Evolutionary conservation across 2,888 invertebrate genomes (phyloP), one percentile per base, ranked within the genome.

Genomic region (Sminthurides aquaticus): DNA sequence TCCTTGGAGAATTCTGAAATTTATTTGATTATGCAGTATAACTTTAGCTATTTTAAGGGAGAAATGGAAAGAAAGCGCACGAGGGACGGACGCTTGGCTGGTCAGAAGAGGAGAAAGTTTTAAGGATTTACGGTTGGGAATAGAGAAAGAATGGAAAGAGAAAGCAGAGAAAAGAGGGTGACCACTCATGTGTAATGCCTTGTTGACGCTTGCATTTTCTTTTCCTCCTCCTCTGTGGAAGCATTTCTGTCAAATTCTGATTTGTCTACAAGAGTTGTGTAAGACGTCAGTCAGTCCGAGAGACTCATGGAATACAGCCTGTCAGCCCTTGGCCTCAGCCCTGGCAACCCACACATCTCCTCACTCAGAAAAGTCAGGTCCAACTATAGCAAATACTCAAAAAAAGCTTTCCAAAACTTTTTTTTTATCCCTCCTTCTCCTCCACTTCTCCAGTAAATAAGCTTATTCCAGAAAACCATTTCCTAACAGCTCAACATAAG

Each of bases 121-220:
- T 15, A 8, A 5, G 52, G 57, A 57, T 48, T 48, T 59, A 20
- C 24, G 48, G 22, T 20, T 18, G 48, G 28, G 29, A 28, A 20
- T n/a, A n/a, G n/a, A n/a, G n/a, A n/a, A n/a, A n/a, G 28, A 57
- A 29, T 28, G 3, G 29, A 2, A 26, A 57, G 29, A n/a, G 43
- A 43, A 43, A 43, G 43, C n/a, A n/a, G n/a, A n/a, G n/a, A 60
- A 11, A n/a, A 2, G 58, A 60, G 65, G 65, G 61, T 61, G 61
- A 49, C 49, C 61, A 61, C 58, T 56, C 62, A 62, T 43, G 60
- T 61, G 61, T 60, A 55, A 63, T 63, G 63, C 57, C 63, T 63
- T 63, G 63, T 63, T 63, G 63, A 63, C 63, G 56, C 48, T 57
- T 62, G 43, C 55, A 49, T 57, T 63, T 49, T 57, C 43, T 25